Conservation (phyloP, 2,888 invertebrate species). For the Chloroclysta siterata region DNA sequence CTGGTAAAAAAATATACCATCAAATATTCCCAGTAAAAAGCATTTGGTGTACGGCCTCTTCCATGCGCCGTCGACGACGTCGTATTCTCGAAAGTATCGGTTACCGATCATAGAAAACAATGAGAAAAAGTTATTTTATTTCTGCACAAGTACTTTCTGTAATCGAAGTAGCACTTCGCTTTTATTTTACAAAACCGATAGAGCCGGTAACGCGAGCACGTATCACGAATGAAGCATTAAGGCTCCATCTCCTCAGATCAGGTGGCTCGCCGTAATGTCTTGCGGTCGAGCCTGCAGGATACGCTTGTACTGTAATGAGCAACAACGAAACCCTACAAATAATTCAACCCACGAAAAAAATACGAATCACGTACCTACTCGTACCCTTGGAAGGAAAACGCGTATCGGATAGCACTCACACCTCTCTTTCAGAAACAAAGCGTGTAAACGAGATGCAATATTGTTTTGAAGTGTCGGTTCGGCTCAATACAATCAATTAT, state of each 20-base stretch:
- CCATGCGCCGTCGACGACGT: background rate
- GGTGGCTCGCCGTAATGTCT: constrained; percentile 76
- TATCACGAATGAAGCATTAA: constrained; percentile 72
- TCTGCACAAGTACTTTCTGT: constrained; percentile 18
- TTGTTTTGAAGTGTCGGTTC: constrained; percentile 76
- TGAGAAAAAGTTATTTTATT: constrained; percentile 7
- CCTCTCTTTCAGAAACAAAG: constrained; percentile 57
- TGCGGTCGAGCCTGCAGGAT: constrained; percentile 82
- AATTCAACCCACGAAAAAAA: constrained; percentile 83
- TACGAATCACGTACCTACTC: constrained; percentile 74
- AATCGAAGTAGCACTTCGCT: constrained; percentile 43
- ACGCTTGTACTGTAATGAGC: constrained; percentile 84
- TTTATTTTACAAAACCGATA: constrained; percentile 55
- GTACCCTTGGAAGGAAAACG: constrained; percentile 83
- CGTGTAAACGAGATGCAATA: constrained; percentile 60
- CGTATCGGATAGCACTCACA: constrained; percentile 76
- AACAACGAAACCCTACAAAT: constrained; percentile 84
- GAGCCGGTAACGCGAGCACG: constrained; percentile 56
- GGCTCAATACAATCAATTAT: constrained; percentile 82
- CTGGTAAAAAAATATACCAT: no score
- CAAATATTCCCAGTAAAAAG: no score
- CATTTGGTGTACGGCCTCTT: background rate
- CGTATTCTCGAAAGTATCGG: background rate
- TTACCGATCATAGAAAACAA: background rate
- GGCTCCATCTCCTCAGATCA: constrained; percentile 64